Base-by-base conservation (phyloP, 1,140 invertebrate species). In the Monomorium pharaonis region DNA sequence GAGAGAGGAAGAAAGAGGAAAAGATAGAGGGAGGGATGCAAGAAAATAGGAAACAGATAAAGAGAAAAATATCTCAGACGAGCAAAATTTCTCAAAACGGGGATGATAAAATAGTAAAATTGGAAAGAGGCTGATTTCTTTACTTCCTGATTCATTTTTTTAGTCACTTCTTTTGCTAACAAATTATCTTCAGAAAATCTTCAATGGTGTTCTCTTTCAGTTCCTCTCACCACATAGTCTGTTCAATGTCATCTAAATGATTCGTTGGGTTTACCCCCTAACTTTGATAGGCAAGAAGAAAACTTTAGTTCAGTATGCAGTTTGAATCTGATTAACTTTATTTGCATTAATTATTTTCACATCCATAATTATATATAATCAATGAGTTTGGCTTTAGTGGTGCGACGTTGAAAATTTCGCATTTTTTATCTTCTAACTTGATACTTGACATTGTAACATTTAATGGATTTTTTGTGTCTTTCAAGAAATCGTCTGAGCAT, bases 41-140 rank as follows among this genome's bases (percentile, higher is more conserved):
- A 5, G 33, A 2, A 33, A n/a, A n/a, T 21, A 54, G 10, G 21
- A 54, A 21, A 0, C 7, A 37, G 30, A 7, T 3, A 42, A 67
- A 75, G 42, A 72, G 49, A 44, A 86, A 70, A 30, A 42, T 33
- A 24, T 9, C 18, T 18, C 6, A 27, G 60, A 51, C n/a, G n/a
- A 69, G 80, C 27, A 60, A 83, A 83, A 37, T 56, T 56, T 80
- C 10, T 37, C n/a, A 75, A 27, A 44, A 84, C 62, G 60, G 54
- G 75, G 69, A 89, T 65, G 78, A 89, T 72, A 60, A 76, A 85
- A 70, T 80, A 63, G 56, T 89, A 76, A 88, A 86, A 63, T 42
- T 7, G 18, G 24, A 37, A 49, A 84, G 14, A 44, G 42, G 6
- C 12, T 10, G 56, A 16, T 5, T 27, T 9, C 16, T 62, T 14